Percentiles rank a stretch among this genome's conserved stretches.
Evolutionary conservation across 2,888 invertebrate species (phyloP).

Genomic region (Lycia hirtaria): DNA sequence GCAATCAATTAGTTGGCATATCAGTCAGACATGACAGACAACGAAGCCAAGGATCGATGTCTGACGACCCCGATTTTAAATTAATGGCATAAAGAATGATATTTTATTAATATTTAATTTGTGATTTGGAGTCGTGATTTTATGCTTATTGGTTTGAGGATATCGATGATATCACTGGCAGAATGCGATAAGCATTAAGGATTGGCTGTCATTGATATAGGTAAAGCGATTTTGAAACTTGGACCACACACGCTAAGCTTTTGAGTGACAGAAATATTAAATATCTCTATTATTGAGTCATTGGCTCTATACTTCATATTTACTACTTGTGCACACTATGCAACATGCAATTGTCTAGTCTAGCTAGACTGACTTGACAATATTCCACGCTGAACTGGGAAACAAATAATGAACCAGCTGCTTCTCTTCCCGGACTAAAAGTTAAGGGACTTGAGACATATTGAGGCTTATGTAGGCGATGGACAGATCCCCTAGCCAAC

Average conservation of each 20-base stretch:
- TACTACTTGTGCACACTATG: too few relatives aligned
- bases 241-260: slow-evolving; percentile 8
- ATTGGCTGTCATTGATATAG: background rate
- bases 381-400: too few relatives aligned
- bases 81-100: slow-evolving; percentile 52
- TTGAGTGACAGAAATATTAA: background rate
- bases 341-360: too few relatives aligned
- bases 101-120: slow-evolving; percentile 54
- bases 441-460: too few relatives aligned
- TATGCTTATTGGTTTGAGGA: slow-evolving; percentile 42
- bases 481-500: too few relatives aligned
- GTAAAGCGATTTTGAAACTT: background rate
- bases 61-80: slow-evolving; percentile 43
- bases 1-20: slow-evolving; percentile 72
- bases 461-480: too few relatives aligned
- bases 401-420: too few relatives aligned
- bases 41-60: slow-evolving; percentile 40
- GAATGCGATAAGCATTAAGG: slow-evolving; percentile 13
- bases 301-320: too few relatives aligned
- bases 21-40: slow-evolving; percentile 64
- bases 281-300: too few relatives aligned
- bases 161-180: slow-evolving; percentile 29
- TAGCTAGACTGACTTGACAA: too few relatives aligned
- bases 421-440: too few relatives aligned
- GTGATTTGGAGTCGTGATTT: slow-evolving; percentile 49